Conservation (phyloP, 2,113 vertebrate species). For the Nestor notabilis region DNA sequence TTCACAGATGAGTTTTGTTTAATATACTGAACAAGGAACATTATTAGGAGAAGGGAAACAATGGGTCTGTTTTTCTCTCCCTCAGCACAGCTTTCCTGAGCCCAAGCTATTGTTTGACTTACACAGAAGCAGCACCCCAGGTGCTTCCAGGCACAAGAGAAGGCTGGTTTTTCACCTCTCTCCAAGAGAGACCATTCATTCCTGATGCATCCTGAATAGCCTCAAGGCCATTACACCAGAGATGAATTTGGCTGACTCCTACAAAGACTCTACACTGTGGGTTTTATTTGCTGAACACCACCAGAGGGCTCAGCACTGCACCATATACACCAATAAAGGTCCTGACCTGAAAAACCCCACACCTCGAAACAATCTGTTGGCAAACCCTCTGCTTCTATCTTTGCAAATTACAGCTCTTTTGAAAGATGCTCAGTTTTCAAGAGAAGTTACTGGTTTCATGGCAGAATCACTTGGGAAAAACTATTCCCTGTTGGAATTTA, state of each 20-base stretch:
- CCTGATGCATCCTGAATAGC: not conserved
- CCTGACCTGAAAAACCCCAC: not conserved
- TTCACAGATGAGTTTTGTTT: not conserved
- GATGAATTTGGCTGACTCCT: not conserved
- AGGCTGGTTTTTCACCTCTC: not conserved
- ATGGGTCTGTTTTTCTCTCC: not conserved
- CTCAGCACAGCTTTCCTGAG: not conserved
- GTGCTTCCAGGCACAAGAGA: not conserved
- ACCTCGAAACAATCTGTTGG: not conserved
- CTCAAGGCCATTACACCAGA: not conserved
- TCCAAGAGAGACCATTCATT: not conserved
- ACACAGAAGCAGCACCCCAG: not conserved
- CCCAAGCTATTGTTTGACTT: not conserved
- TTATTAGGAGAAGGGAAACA: not conserved
- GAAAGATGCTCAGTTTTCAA: not conserved
- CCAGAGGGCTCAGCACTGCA: not conserved
- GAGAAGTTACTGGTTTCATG: not conserved
- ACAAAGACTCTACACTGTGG: not conserved
- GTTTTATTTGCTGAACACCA: not conserved
- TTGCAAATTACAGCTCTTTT: not conserved
- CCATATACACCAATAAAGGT: not conserved
- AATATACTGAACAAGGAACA: not conserved
- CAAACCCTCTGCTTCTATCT: not conserved
- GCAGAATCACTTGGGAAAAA: not conserved
- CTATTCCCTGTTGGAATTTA: not conserved